phyloP scores from a whole-genome alignment of 1,140 invertebrate species.

The Polypedilum vanderplanki region DNA sequence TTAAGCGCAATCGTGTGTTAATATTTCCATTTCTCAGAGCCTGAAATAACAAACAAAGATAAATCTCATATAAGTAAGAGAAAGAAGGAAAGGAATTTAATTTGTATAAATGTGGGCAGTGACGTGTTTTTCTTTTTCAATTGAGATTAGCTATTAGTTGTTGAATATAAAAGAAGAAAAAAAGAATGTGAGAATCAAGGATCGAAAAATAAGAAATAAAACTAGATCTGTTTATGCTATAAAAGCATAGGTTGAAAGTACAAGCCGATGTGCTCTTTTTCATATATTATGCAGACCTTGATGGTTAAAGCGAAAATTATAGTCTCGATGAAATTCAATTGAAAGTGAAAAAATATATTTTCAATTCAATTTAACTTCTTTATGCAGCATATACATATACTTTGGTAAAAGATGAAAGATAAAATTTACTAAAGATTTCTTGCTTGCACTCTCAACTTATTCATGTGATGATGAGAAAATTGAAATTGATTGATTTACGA shows the following conservation, averaged over 20 bases:
- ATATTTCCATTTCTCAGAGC: no score
- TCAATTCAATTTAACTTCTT: background rate
- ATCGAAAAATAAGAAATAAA: background rate
- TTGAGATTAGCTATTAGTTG: constrained; percentile 1
- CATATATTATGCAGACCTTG: background rate
- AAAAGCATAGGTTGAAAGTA: background rate
- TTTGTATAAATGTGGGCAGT: constrained; percentile 10
- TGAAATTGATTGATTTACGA: no score
- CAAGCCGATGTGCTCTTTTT: background rate
- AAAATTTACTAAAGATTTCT: no score
- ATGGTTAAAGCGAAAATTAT: background rate
- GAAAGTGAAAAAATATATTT: background rate
- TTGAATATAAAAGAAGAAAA: constrained; percentile 15
- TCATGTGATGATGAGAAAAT: no score
- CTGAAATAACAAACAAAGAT: background rate
- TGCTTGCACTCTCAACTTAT: no score
- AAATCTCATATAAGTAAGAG: background rate
- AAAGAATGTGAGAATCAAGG: background rate
- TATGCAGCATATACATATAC: no score
- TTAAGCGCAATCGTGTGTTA: no score
- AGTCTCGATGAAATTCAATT: constrained; percentile 6
- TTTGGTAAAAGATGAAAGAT: no score
- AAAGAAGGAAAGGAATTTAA: background rate
- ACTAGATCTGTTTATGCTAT: background rate
- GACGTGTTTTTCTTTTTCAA: background rate